Evolutionary conservation across 1,140 invertebrate genomes (phyloP), one percentile per base, ranked within the genome.

Genomic region (Pseudomyrmex gracilis): DNA sequence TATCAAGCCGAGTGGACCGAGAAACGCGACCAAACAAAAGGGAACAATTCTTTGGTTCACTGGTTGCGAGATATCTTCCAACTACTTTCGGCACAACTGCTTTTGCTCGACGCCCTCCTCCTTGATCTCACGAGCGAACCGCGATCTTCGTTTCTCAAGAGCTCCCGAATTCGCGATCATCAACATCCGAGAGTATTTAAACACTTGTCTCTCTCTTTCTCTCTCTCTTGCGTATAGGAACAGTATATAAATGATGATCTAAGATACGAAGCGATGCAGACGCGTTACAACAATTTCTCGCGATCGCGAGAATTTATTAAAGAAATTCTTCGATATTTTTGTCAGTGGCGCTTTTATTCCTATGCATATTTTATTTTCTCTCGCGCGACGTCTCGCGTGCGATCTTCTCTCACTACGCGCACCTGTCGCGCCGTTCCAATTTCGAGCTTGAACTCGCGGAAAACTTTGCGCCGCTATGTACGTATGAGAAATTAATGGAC

Each of bases 401-500:
- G 76, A 80, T 61, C 43, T 58, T 60, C n/a, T n/a, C 66, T 71
- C 53, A 24, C 24, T 0, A 22, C 49, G 53, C 17, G 60, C 49
- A 67, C 24, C 74, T 78, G 47, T 66, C 49, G 47, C 58, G 61
- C n/a, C 24, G 51, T n/a, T 58, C 15, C 64, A 70, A 78, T 78
- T 78, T 78, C 43, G 43, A 17, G 10, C 15, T 24, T 10, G 5
- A 70, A 70, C 64, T 70, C 64, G 20, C 76, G 43, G 15, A 34
- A 49, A 80, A 70, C 66, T 77, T 77, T 20, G 20, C 15, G 51
- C 17, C 53, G 63, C 15, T 43, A 80, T 34, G 5, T 34, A 34
- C 34, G 34, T 34, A 34, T 58, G 53, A 43, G 22, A 80, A 80
- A 80, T 80, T 80, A 80, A 80, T 80, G 17, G 43, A 71, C 76